Conservation (phyloP, 2,113 vertebrate genomes). For the Poeciliopsis retropinna region DNA sequence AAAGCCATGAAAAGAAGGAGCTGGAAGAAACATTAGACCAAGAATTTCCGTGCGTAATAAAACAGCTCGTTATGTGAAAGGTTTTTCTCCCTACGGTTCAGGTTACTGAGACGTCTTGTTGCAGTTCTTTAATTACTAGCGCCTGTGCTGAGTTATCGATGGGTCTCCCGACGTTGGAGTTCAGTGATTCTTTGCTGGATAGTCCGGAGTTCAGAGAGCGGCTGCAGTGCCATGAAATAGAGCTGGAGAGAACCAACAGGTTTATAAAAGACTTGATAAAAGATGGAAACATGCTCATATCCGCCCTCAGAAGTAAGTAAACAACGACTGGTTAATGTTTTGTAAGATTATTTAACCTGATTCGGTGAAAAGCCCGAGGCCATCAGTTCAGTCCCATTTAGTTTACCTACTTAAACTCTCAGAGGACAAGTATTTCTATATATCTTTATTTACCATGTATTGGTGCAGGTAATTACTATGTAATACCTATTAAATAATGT, state of each 20-base stretch:
- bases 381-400: conserved; percentile 12
- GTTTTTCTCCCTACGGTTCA: background rate
- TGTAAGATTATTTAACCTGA: background rate
- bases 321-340: background rate
- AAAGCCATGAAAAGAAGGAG: conserved; percentile 64
- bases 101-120: background rate
- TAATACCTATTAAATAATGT: background rate
- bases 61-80: background rate
- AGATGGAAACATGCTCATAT: conserved; percentile 93
- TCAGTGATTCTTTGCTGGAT: conserved; percentile 96
- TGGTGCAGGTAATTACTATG: background rate
- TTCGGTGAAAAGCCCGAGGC: conserved; percentile 3
- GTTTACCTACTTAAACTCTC: background rate
- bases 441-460: background rate
- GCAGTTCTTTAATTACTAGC: background rate
- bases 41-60: conserved; percentile 7
- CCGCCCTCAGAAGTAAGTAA: conserved; percentile 90
- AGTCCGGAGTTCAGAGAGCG: conserved; percentile 97
- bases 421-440: background rate
- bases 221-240: conserved; percentile 94
- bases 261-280: conserved; percentile 98
- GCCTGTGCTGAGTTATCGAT: conserved; percentile 69
- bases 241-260: conserved; percentile 95
- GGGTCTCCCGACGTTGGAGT: conserved; percentile 96
- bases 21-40: conserved; percentile 13